These are phyloP conservation scores for Euschistus heros DNA, from an alignment of 1,140 invertebrate genomes.

Conservation along the genomic window DNA sequence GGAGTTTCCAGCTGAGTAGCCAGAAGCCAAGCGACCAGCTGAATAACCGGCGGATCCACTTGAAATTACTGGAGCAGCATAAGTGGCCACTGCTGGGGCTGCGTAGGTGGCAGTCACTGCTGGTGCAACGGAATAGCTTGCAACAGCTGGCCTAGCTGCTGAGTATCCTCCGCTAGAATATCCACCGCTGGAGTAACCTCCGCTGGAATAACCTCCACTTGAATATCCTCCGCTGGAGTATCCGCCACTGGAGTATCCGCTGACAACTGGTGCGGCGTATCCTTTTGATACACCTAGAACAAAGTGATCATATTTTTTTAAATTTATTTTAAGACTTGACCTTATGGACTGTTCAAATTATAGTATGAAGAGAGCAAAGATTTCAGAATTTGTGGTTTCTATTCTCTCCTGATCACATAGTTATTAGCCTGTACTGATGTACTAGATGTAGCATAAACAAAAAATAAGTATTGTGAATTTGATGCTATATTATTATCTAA, in stretches of 20 bases:
- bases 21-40: not conserved
- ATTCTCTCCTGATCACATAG: too few relatives aligned
- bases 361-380: too few relatives aligned
- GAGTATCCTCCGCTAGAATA: not conserved
- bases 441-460: too few relatives aligned
- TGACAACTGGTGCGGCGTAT: conserved; percentile 15
- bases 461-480: too few relatives aligned
- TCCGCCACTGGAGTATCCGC: conserved; percentile 19
- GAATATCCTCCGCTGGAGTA: conserved; percentile 5
- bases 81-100: conserved; percentile 13
- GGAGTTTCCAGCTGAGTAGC: not conserved
- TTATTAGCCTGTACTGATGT: too few relatives aligned
- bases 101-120: conserved; percentile 5
- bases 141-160: conserved; percentile 19
- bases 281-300: not conserved
- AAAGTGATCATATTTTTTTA: not conserved
- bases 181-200: conserved; percentile 1
- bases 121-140: conserved; percentile 18
- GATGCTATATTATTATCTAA: too few relatives aligned
- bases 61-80: conserved; percentile 17
- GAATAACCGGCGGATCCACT: conserved; percentile 9
- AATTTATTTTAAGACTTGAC: too few relatives aligned
- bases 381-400: too few relatives aligned
- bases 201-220: not conserved
- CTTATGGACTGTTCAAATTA: too few relatives aligned